Conservation (phyloP, 1,140 invertebrate species). For the Conopomorpha cramerella region DNA sequence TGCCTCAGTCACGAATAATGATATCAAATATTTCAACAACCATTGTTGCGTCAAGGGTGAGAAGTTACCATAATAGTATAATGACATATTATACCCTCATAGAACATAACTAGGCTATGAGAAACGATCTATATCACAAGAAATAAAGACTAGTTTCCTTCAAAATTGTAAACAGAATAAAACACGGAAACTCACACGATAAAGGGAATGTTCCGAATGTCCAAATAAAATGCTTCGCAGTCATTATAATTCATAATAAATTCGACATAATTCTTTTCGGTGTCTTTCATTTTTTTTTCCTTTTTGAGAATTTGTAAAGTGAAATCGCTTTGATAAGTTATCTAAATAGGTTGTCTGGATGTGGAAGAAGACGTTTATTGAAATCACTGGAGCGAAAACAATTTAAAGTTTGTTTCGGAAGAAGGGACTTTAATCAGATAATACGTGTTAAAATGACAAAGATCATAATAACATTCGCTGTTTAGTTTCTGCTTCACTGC, state of each 20-base stretch:
- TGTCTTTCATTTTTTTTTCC: conserved; percentile 13
- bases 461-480: too few species aligned
- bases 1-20: conserved; percentile 31
- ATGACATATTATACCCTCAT: conserved; percentile 56
- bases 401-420: background rate
- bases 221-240: conserved; percentile 38
- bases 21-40: conserved; percentile 50
- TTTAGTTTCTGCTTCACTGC: too few species aligned
- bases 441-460: too few species aligned
- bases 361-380: too few species aligned
- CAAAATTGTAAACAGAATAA: too few species aligned
- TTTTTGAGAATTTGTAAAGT: too few species aligned
- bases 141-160: too few species aligned
- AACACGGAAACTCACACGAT: too few species aligned
- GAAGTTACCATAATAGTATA: conserved; percentile 58
- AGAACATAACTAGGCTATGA: too few species aligned
- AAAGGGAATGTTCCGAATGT: too few species aligned
- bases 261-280: conserved; percentile 23
- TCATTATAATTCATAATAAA: conserved; percentile 33
- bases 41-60: conserved; percentile 57
- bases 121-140: too few species aligned
- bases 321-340: conserved; percentile 15
- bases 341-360: conserved; percentile 15
- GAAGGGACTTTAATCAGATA: background rate
- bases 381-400: background rate